phyloP scores from a whole-genome alignment of 2,888 invertebrate species.

The Nomada fucata region DNA sequence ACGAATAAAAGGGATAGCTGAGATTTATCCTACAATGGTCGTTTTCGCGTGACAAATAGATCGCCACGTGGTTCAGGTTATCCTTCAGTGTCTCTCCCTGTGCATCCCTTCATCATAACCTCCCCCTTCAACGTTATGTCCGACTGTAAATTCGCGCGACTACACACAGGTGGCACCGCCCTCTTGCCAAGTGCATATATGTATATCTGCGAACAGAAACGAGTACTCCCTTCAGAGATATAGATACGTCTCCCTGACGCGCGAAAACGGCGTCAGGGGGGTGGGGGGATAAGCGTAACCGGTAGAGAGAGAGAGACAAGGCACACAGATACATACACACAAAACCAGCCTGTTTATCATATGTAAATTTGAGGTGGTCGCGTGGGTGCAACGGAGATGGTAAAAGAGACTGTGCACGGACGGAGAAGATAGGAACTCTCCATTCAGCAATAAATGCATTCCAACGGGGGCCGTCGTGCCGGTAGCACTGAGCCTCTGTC shows the following conservation, averaged over 20 bases:
- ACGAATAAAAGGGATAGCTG: slow-evolving; percentile 48
- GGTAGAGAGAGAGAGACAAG: slow-evolving; percentile 33
- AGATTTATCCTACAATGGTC: slow-evolving; percentile 60
- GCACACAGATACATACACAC: neutral
- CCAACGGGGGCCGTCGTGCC: slow-evolving; percentile 68
- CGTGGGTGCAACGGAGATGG: slow-evolving; percentile 66
- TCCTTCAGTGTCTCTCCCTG: slow-evolving; percentile 58
- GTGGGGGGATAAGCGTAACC: slow-evolving; percentile 42
- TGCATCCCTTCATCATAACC: slow-evolving; percentile 42
- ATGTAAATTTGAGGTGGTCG: slow-evolving; percentile 73
- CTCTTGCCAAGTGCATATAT: slow-evolving; percentile 67
- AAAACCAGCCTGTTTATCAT: slow-evolving; percentile 73
- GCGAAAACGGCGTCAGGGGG: slow-evolving; percentile 28
- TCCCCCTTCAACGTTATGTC: slow-evolving; percentile 57
- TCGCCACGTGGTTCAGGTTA: slow-evolving; percentile 76
- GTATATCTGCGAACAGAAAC: slow-evolving; percentile 60
- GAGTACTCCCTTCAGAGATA: slow-evolving; percentile 59
- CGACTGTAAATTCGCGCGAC: slow-evolving; percentile 75
- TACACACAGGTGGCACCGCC: slow-evolving; percentile 78
- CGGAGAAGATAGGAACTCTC: slow-evolving; percentile 65
- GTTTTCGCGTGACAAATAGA: slow-evolving; percentile 74
- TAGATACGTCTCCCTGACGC: slow-evolving; percentile 45
- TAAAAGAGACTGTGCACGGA: slow-evolving; percentile 57
- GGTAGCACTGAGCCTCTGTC: slow-evolving; percentile 49
- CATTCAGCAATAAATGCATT: slow-evolving; percentile 75